Evolutionary conservation across 2,888 invertebrate species (phyloP), one percentile per base, ranked within the genome.

Genomic region (Melieria crassipennis): DNA sequence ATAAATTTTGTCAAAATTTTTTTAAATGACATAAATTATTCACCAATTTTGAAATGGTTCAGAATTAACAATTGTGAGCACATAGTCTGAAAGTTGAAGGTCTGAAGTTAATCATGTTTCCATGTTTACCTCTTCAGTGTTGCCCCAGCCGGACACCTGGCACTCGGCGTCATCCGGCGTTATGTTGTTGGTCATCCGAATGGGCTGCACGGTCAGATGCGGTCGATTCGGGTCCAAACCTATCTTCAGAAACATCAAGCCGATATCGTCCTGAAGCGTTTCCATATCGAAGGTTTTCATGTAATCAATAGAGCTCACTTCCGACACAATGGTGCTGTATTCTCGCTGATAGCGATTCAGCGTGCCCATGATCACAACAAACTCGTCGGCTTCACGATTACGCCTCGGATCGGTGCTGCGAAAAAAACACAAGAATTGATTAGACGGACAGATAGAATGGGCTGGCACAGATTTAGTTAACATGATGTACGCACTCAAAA

Each of bases 81-180:
- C 30, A 30, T 30, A 30, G 3, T 30, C 30, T 30, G 30, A 2
- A 30, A 30, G 30, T 30, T 30, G 30, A 2, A 30, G 30, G 30
- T 30, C 30, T 30, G 30, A 30, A 30, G 16, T 16, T 16, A 16
- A 30, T 30, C 30, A 30, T 30, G 3, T 30, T 30, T 30, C 3
- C 30, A 30, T 67, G 16, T 77, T 76, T 48, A 84, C 83, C 77
- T 73, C 68, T 13, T 78, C 77, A 4, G 83, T 85, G 70, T 78
- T 80, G 11, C 86, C 86, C 86, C 87, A 86, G 11, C 86, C 86
- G 5, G 84, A 80, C 30, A 86, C 83, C 65, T 82, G 80, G 69
- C 86, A 87, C 1, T 69, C 62, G 43, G 71, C 73, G 1, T 83
- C 84, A 7, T 75, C 58, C 3, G 79, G 75, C 7, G 77, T 74